Evolutionary conservation across 2,113 vertebrate species (phyloP), one percentile per base, ranked within the genome.

Genomic region (Collichthys lucidus): DNA sequence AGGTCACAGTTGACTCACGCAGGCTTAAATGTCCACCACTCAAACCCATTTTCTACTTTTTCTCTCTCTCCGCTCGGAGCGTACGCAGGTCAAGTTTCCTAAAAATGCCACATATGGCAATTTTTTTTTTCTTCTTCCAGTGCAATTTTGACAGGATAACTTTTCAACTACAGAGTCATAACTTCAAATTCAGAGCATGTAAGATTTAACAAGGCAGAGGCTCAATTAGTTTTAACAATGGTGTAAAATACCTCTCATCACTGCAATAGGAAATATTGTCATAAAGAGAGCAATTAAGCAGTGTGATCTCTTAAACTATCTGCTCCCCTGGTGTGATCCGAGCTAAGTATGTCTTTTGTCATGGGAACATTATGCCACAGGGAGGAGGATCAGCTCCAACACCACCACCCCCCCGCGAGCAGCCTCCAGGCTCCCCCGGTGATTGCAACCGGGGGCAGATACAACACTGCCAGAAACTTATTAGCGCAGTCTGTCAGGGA

Each of bases 271-370:
- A 91, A 74, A 56, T 44, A 65, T 56, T 85, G 83, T 82, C 83
- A 83, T 92, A 89, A 92, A 88, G 71, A 83, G 76, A 79, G 73
- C 81, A 86, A 88, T 91, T 86, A 88, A 79, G 63, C 83, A 74
- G 68, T 50, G 46, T 79, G 81, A 80, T 86, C 78, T 74, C 63
- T 65, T 77, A 47, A 85, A 86, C 79, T 80, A 76, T 73, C 73
- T 71, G 66, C 69, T 87, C 62, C 79, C 76, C 64, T 3, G 42
- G 66, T 11, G 22, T 5, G 24, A 82, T 82, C 61, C 73, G 49
- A 79, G 75, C 72, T 77, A 74, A 80, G 52, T 71, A 14, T 62
- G 40, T 72, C 67, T 86, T 80, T 80, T 80, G 80, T 85, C 85
- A 83, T 57, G 70, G 60, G 79, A 67, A 44, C 63, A 67, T 70